Evolutionary conservation across 2,797 vertebrate genomes (phyloP), one percentile per base, ranked within the genome.

Genomic region (Tiaroga cobitis): DNA sequence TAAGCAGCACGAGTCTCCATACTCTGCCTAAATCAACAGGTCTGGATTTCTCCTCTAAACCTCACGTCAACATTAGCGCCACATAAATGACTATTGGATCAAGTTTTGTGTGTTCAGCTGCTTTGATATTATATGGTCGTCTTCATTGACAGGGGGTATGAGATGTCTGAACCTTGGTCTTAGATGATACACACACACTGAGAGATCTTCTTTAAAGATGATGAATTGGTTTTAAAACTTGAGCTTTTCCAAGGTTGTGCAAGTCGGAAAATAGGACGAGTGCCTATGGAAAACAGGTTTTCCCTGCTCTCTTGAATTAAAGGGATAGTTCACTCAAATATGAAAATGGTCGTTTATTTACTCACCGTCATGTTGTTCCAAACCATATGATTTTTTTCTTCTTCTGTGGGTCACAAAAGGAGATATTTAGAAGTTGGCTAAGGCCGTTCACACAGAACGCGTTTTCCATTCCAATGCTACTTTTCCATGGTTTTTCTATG

Each of bases 1-100:
- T 59, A 56, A 87, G 79, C 73, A 1, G 4, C 34, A 10, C 18
- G 24, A 43, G n/a, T 51, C 54, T 87, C 72, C 24, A 46, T 75
- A 72, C 72, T 74, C 68, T 88, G 88, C 90, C 90, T 91, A 78
- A 92, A 92, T 61, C 85, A 76, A 70, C 79, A 81, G 69, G 77
- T 56, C 32, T 67, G 70, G 26, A 51, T 82, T 86, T 68, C 73
- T 61, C 63, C 39, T 70, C 49, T 32, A 34, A 70, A 76, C 59
- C 65, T 39, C 74, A 11, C 21, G 37, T 63, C 65, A 63, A 69
- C 37, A 49, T 70, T 59, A 86, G 19, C 41, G 54, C 41, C 63
- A 24, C 72, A 56, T 76, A 61, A 76, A 59, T 77, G 85, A 86
- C 26, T 69, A 3, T 34, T 67, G 84, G 29, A 85, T 85, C 59